These are phyloP conservation scores for Schizaphis graminum DNA, from an alignment of 2,888 invertebrate genomes.

Conservation along the genomic window DNA sequence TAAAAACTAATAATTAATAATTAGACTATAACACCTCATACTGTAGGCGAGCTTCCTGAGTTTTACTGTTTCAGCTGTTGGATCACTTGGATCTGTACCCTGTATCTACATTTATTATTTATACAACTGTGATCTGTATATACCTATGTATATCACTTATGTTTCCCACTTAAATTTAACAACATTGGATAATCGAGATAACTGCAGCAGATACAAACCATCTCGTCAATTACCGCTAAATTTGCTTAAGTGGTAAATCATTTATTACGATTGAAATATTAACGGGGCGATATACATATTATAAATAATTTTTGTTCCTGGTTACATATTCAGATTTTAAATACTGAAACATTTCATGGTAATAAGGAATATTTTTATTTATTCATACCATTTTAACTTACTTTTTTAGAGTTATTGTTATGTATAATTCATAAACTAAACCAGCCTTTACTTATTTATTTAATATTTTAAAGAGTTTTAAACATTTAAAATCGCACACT, in stretches of 20 bases:
- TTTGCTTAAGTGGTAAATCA: slow-evolving; percentile 1
- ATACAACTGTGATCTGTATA: neutral
- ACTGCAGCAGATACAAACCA: neutral
- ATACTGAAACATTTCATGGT: neutral
- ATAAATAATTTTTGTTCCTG: neutral
- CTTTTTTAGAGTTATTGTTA: neutral
- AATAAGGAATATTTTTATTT: neutral
- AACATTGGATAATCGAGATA: neutral
- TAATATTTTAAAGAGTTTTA: neutral
- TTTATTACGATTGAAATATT: neutral
- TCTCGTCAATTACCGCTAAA: neutral
- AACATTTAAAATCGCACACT: neutral
- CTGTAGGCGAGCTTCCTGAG: neutral
- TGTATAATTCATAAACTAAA: slow-evolving; percentile 6
- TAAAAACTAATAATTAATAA: too few species aligned
- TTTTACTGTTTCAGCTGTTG: neutral
- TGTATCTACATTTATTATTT: neutral
- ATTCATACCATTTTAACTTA: neutral
- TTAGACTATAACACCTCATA: too few species aligned
- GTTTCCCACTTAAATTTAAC: neutral
- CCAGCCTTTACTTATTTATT: neutral
- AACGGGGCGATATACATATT: neutral
- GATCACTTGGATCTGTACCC: neutral
- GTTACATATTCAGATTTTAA: neutral
- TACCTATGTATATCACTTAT: neutral